Evolutionary conservation across 64 coral and sea anemone genomes (phyloP), one percentile per base, ranked within the genome.

Genomic region (Stichodactyla helianthus): DNA sequence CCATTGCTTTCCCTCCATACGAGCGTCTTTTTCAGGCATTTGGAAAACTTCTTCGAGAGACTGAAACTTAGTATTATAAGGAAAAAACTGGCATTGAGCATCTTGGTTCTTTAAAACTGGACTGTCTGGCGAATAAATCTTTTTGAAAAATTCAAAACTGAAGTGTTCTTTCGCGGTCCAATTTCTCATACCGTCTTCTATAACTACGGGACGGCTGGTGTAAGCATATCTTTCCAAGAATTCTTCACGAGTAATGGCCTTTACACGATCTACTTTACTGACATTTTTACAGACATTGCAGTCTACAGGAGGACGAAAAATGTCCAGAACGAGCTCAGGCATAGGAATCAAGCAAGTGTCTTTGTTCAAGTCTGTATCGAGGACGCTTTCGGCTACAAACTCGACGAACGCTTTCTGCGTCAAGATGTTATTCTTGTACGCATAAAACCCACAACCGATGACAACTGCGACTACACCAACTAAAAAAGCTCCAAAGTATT

Each of bases 141-240:
- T 89, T 54, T 93, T 99, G 27, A 99, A 99, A 62, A 93, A 99
- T 56, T 93, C 88, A 62, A 99, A 99, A 87, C 93, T 99, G 82
- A 99, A 99, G 54, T 92, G 51, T 55, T 92, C 71, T 18, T 82
- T 18, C 1, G 97, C 97, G 35, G 93, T 88, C 97, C 97, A 99
- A 35, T 88, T 89, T 83, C 88, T 92, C 23, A 87, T 90, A 18
- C 90, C 97, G 20, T 95, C 93, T 26, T 64, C 85, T 14, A 99
- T 99, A 9, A 99, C 91, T 0, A 99, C 93, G 3, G 97, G 97
- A 27, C 93, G 84, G 1, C 87, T 25, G 10, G 93, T 93, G 60
- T 99, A 99, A 0, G 97, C 97, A 53, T 99, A 99, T 52, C 91
- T 99, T 5, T 79, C 53, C 0, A 85, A 63, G 79, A 99, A 99